Conservation (phyloP, 2,113 vertebrate genomes). For the Sakesphorus luctuosus region DNA sequence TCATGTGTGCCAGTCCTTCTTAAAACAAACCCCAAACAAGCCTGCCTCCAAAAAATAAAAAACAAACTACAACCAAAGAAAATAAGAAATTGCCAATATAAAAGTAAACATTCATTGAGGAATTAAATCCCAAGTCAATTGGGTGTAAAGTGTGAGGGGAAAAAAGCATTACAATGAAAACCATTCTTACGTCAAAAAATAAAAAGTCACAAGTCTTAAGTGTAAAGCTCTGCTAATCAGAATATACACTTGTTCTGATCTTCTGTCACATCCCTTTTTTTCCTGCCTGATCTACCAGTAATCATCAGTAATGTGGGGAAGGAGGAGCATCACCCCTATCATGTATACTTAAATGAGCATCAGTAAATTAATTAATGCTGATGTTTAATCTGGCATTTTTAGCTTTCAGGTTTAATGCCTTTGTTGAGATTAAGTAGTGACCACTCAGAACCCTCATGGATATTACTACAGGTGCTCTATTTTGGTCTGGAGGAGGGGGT, state of each 20-base stretch:
- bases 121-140: background rate
- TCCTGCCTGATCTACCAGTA: background rate
- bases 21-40: background rate
- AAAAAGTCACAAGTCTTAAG: background rate
- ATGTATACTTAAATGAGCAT: background rate
- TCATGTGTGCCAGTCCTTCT: background rate
- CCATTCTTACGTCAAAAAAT: background rate
- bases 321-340: background rate
- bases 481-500: background rate
- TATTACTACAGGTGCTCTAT: background rate
- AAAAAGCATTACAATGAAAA: background rate
- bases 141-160: background rate
- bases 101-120: background rate
- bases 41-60: no score
- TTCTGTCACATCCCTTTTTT: background rate
- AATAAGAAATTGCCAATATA: background rate
- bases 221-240: background rate
- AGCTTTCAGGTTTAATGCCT: background rate
- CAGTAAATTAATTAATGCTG: background rate
- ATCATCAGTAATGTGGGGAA: background rate
- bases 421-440: background rate
- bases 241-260: background rate
- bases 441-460: background rate
- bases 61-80: background rate
- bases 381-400: background rate